Percentiles rank a stretch among this genome's conserved stretches.
Conservation (phyloP, 2,888 invertebrate genomes). For the Agonum fuliginosum region DNA sequence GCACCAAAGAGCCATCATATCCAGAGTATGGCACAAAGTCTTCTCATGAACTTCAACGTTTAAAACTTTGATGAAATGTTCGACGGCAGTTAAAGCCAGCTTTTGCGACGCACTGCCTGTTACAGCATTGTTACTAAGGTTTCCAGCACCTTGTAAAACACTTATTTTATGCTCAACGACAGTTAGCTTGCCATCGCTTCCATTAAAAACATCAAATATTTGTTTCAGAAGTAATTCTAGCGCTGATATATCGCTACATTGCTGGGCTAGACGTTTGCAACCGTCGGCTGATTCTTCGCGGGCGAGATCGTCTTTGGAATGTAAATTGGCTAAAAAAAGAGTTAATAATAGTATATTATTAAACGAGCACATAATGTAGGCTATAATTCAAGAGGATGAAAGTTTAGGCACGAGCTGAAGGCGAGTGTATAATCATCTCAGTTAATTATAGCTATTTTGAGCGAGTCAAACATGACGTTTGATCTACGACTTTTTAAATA, state of each 20-base stretch:
- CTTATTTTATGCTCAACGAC: conserved; percentile 92
- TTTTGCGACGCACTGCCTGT: conserved; percentile 76
- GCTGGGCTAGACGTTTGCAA: conserved; percentile 81
- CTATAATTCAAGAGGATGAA: too few species aligned
- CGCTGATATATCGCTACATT: conserved; percentile 81
- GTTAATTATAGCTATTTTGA: too few species aligned
- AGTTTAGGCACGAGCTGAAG: too few species aligned
- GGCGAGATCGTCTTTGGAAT: conserved; percentile 88
- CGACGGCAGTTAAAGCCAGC: conserved; percentile 78
- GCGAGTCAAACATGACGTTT: too few species aligned
- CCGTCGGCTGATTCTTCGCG: conserved; percentile 85
- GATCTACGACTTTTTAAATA: too few species aligned
- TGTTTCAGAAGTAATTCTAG: conserved; percentile 82
- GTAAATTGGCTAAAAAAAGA: conserved; percentile 84
- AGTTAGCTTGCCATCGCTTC: conserved; percentile 92
- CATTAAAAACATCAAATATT: conserved; percentile 88
- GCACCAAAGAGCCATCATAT: conserved; percentile 89
- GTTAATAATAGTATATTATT: conserved; percentile 34
- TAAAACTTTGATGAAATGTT: conserved; percentile 84
- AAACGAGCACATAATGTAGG: too few species aligned
- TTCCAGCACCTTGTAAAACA: conserved; percentile 85
- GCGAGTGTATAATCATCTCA: too few species aligned
- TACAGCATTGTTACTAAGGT: conserved; percentile 82
- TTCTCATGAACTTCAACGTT: conserved; percentile 95
- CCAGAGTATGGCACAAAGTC: conserved; percentile 86